These are phyloP conservation scores for Carpatolechia fugitivella DNA, from an alignment of 2,888 invertebrate genomes.

Conservation along the genomic window DNA sequence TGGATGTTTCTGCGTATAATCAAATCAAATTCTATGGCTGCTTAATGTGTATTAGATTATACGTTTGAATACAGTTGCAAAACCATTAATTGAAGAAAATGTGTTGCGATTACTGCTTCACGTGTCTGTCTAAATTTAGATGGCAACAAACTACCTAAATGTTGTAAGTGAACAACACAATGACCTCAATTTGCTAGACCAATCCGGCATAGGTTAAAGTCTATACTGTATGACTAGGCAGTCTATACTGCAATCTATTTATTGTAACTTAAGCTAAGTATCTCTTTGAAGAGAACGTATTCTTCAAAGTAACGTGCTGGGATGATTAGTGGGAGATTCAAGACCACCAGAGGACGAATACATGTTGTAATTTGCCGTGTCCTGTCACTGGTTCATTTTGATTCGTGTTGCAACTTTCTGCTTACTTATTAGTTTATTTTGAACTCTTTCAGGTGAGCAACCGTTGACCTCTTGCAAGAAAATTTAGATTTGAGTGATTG, in stretches of 20 bases:
- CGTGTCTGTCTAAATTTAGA: constrained; percentile 1
- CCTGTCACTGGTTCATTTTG: background rate
- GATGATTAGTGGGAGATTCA: background rate
- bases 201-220: background rate
- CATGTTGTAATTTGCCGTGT: background rate
- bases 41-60: constrained; percentile 12
- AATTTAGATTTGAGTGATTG: background rate
- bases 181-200: background rate
- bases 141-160: background rate
- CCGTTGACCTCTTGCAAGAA: background rate
- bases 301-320: background rate
- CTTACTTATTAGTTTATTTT: background rate
- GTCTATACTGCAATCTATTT: background rate
- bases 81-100: constrained; percentile 12
- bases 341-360: background rate
- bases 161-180: constrained; percentile 3
- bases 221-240: background rate
- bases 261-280: background rate
- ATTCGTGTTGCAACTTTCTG: background rate
- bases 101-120: background rate
- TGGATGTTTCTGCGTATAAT: background rate
- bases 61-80: constrained; percentile 5
- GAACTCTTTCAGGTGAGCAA: background rate
- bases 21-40: constrained; percentile 1
- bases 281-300: too few species aligned